Conservation (phyloP, 1,140 invertebrate genomes). For the Lepidurus arcticus region DNA sequence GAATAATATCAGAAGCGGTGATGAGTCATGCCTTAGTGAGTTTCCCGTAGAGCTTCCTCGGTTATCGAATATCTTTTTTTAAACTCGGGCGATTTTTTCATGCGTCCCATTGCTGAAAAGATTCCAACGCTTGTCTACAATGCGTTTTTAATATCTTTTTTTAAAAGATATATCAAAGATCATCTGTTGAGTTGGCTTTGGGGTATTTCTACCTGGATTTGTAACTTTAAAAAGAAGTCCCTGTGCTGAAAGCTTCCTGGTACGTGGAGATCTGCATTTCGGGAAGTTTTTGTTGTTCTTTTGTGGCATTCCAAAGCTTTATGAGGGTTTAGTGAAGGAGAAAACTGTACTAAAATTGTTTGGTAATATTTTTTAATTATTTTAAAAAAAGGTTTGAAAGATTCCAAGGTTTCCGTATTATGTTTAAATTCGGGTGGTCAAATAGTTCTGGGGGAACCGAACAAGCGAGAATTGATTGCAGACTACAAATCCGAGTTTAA, state of each 20-base stretch:
- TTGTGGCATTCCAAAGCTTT: too few relatives aligned
- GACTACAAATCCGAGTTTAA: background rate
- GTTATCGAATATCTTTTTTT: too few relatives aligned
- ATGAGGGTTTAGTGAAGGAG: too few relatives aligned
- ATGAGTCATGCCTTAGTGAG: background rate
- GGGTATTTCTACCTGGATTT: background rate
- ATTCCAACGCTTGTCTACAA: too few relatives aligned
- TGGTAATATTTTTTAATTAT: too few relatives aligned
- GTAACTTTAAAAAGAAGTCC: background rate
- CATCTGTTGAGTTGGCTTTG: background rate
- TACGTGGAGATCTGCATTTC: background rate
- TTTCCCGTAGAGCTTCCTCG: background rate
- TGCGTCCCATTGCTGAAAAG: background rate
- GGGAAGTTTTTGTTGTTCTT: too few relatives aligned
- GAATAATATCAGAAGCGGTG: background rate
- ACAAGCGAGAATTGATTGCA: background rate
- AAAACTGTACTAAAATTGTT: too few relatives aligned
- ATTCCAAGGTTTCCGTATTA: too few relatives aligned
- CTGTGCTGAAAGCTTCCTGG: slow-evolving; percentile 9
- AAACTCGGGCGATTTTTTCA: background rate
- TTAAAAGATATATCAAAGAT: background rate
- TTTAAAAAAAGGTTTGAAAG: too few relatives aligned
- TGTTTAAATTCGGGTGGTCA: too few relatives aligned
- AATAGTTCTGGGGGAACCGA: background rate
- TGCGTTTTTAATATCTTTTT: too few relatives aligned